These are phyloP conservation scores for Zygothrica quintamaculata DNA, from an alignment of 2,888 invertebrate species.

Conservation along the genomic window DNA sequence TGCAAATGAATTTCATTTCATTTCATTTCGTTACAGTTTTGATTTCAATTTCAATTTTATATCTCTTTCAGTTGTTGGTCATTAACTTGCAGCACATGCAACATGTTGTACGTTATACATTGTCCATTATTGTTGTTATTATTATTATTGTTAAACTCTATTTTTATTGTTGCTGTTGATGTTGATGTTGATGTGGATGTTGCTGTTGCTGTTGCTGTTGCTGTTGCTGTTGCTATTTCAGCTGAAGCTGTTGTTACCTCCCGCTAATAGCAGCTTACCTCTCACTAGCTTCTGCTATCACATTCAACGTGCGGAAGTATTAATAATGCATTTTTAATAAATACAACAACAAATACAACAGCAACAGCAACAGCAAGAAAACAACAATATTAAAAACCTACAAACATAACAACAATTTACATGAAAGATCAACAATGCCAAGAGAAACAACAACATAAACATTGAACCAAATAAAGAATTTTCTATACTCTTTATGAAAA, in stretches of 20 bases:
- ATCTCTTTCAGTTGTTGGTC: constrained; percentile 43
- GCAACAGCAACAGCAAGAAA: constrained; percentile 26
- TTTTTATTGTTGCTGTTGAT: neutral
- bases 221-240: constrained; percentile 15
- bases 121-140: constrained; percentile 14
- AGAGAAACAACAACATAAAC: no score
- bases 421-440: no score
- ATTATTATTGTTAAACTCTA: neutral
- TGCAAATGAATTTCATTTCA: constrained; percentile 49
- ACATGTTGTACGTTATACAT: constrained; percentile 35
- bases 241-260: constrained; percentile 22
- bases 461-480: no score
- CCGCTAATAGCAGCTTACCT: constrained; percentile 47
- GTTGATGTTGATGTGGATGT: constrained; percentile 7
- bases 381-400: no score
- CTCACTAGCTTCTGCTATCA: constrained; percentile 27
- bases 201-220: constrained; percentile 15
- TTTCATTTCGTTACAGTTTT: constrained; percentile 59
- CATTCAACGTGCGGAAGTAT: constrained; percentile 60
- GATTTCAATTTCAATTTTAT: constrained; percentile 34
- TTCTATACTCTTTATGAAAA: no score
- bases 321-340: constrained; percentile 70
- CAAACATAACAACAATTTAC: no score
- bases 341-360: constrained; percentile 31
- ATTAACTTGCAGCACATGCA: constrained; percentile 64